A percentile compares a stretch with the other conserved stretches of the same genome.
Conservation (phyloP, 2,113 vertebrate genomes). For the Corydoras maculifer region DNA sequence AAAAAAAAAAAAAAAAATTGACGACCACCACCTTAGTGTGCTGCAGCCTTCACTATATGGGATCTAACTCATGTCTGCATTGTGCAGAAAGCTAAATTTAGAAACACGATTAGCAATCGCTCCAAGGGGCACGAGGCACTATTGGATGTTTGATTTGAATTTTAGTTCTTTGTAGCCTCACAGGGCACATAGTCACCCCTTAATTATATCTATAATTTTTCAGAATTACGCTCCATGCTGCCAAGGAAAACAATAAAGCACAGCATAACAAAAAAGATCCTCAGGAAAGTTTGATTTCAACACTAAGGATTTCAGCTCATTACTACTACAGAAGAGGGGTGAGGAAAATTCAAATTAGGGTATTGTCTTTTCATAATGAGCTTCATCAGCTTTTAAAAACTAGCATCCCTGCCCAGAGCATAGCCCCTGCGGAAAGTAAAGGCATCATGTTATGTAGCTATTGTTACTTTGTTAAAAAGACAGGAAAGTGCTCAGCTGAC, state of each 20-base stretch:
- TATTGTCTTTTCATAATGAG: conserved; percentile 3
- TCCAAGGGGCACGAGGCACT: conserved; percentile 11
- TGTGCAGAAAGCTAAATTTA: conserved; percentile 30
- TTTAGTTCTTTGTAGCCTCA: conserved; percentile 8
- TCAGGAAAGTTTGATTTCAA: background rate
- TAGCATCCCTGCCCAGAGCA: background rate
- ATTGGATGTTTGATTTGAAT: conserved; percentile 34
- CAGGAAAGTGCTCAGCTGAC: background rate
- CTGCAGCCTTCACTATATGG: background rate
- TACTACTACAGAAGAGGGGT: background rate
- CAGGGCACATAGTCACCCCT: background rate
- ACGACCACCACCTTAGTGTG: background rate
- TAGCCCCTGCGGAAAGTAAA: background rate
- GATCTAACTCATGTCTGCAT: conserved; percentile 18
- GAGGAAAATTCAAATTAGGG: background rate
- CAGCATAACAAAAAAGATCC: background rate
- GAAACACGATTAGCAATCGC: conserved; percentile 19
- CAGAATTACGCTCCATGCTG: conserved; percentile 1
- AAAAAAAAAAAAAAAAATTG: background rate
- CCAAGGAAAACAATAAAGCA: conserved; percentile 13
- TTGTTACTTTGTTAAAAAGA: conserved; percentile 13
- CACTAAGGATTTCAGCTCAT: conserved; percentile 9
- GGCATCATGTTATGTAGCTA: background rate
- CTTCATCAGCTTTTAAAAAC: conserved; percentile 1
- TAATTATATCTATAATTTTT: conserved; percentile 24